These are phyloP conservation scores for Scaptomyza graminum DNA, from an alignment of 1,140 invertebrate species.

Conservation along the genomic window DNA sequence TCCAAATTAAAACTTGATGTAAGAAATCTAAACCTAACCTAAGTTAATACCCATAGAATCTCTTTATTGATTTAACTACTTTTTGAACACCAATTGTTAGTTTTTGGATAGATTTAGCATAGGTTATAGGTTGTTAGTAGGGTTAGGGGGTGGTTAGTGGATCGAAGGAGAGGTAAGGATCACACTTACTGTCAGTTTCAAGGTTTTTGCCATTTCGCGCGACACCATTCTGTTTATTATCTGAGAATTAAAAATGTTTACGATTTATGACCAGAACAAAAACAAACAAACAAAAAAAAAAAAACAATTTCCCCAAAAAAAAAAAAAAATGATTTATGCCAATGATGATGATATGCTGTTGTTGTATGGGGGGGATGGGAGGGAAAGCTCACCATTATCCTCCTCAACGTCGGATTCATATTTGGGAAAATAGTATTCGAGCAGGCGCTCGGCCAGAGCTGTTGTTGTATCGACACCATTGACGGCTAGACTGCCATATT, in stretches of 20 bases:
- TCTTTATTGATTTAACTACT: no score
- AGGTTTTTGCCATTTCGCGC: slow-evolving; percentile 77
- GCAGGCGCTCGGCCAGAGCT: slow-evolving; percentile 86
- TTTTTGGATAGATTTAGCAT: no score
- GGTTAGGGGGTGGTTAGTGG: slow-evolving; percentile 6
- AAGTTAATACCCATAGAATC: no score
- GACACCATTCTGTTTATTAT: slow-evolving; percentile 83
- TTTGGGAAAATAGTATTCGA: slow-evolving; percentile 88
- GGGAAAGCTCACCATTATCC: slow-evolving; percentile 83
- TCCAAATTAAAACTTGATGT: no score
- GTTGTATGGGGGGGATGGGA: no score
- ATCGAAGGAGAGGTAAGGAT: background rate
- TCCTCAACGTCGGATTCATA: slow-evolving; percentile 85
- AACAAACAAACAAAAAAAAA: background rate
- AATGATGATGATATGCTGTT: background rate
- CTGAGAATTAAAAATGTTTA: slow-evolving; percentile 83
- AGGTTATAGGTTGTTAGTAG: background rate
- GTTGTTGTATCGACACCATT: slow-evolving; percentile 87
- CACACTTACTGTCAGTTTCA: slow-evolving; percentile 81
- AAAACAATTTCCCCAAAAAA: background rate
- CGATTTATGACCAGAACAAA: slow-evolving; percentile 51
- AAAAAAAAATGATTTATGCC: background rate
- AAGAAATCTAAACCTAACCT: no score
- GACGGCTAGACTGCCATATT: slow-evolving; percentile 87
- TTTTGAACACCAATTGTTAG: background rate